Percentiles rank a stretch among this genome's conserved stretches.
Conservation (phyloP, 2,888 invertebrate species). For the Acrobasis consociella region DNA sequence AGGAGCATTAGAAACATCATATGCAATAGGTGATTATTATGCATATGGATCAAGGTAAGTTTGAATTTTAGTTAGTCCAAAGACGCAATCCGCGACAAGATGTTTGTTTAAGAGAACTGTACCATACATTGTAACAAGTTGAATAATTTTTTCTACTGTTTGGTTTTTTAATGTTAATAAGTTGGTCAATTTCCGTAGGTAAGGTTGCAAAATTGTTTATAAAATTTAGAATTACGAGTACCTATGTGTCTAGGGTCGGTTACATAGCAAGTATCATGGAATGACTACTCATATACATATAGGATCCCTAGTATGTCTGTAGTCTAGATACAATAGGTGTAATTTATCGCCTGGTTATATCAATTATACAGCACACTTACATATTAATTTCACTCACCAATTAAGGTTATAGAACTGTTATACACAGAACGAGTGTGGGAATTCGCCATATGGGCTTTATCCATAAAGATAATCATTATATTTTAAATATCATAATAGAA, state of each 20-base stretch:
- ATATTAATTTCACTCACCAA: constrained; percentile 42
- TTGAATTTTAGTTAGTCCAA: neutral
- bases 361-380: constrained; percentile 6
- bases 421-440: constrained; percentile 61
- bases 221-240: too few species aligned
- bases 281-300: too few species aligned
- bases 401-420: constrained; percentile 51
- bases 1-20: constrained; percentile 17
- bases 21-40: constrained; percentile 16
- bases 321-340: too few species aligned
- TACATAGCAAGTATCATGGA: too few species aligned
- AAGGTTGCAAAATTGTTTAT: too few species aligned
- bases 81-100: too few species aligned
- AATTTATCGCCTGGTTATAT: neutral
- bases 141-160: too few species aligned
- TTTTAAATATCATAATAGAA: constrained; percentile 81
- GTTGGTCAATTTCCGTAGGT: too few species aligned
- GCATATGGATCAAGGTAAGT: constrained; percentile 15
- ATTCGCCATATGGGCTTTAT: constrained; percentile 63
- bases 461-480: constrained; percentile 67
- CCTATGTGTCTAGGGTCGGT: too few species aligned
- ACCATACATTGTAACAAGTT: neutral
- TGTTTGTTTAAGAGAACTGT: too few species aligned
- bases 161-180: too few species aligned
- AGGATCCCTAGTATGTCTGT: too few species aligned